These are phyloP conservation scores for Zophobas atratus DNA, from an alignment of 1,140 invertebrate genomes.

Conservation along the genomic window DNA sequence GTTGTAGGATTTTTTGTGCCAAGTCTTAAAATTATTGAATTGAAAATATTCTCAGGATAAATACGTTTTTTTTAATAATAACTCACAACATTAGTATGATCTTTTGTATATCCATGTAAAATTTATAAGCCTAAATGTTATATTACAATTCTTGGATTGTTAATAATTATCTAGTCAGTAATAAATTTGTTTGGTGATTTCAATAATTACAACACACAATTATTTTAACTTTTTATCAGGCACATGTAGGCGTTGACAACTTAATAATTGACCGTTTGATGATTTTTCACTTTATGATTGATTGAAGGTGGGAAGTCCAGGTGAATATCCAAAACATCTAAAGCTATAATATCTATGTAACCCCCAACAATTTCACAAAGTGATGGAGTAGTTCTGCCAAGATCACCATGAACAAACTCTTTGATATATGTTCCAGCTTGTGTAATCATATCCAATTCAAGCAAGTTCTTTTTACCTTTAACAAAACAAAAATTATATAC, in stretches of 20 bases:
- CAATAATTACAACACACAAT: too few relatives aligned
- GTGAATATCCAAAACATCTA: slow-evolving; percentile 80
- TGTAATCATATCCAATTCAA: slow-evolving; percentile 82
- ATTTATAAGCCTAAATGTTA: too few relatives aligned
- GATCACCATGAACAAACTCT: slow-evolving; percentile 97
- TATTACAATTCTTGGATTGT: too few relatives aligned
- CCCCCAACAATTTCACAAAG: slow-evolving; percentile 71
- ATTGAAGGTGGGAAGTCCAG: slow-evolving; percentile 74
- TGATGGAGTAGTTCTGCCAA: slow-evolving; percentile 87
- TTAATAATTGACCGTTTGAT: too few relatives aligned
- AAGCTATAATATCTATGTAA: slow-evolving; percentile 82
- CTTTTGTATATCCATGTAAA: too few relatives aligned
- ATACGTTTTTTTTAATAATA: too few relatives aligned
- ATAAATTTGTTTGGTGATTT: too few relatives aligned
- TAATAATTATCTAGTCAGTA: too few relatives aligned
- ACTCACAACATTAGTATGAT: too few relatives aligned
- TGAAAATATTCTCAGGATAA: too few relatives aligned
- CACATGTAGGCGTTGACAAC: neutral
- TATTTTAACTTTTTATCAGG: neutral
- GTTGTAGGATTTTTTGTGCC: too few relatives aligned
- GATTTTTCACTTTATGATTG: neutral
- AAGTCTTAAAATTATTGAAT: too few relatives aligned
- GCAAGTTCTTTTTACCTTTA: slow-evolving; percentile 70
- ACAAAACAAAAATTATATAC: slow-evolving; percentile 11
- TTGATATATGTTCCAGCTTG: slow-evolving; percentile 98